These are phyloP conservation scores for Eupelmus urozonus DNA, from an alignment of 2,888 invertebrate genomes.

Conservation along the genomic window DNA sequence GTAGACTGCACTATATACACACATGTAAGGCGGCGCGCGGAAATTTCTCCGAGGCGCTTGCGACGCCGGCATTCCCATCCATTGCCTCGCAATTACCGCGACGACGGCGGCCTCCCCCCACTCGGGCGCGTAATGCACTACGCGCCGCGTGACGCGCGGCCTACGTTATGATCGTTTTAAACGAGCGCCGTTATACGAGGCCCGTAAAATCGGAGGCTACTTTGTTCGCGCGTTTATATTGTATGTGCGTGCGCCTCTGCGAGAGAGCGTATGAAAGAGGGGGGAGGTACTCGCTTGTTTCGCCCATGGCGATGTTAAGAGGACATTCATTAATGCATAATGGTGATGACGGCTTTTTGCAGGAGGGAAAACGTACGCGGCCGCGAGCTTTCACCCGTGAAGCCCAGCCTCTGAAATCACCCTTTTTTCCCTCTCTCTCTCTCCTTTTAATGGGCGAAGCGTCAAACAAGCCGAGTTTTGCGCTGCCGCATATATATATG, in stretches of 20 bases:
- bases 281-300: background rate
- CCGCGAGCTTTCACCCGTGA: too few relatives aligned
- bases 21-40: conserved; percentile 17
- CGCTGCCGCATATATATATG: too few relatives aligned
- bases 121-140: conserved; percentile 2
- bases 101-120: background rate
- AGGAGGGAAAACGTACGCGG: background rate
- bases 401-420: conserved; percentile 3
- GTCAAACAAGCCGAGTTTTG: conserved; percentile 8
- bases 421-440: background rate
- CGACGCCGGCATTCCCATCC: conserved; percentile 53
- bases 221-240: conserved; percentile 22
- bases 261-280: background rate
- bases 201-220: conserved; percentile 23
- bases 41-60: conserved; percentile 40
- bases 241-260: background rate
- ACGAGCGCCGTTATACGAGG: conserved; percentile 19
- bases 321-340: conserved; percentile 33
- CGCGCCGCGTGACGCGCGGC: background rate
- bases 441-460: background rate
- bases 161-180: conserved; percentile 31
- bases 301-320: conserved; percentile 10
- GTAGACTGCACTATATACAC: background rate
- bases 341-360: conserved; percentile 29
- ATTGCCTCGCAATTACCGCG: conserved; percentile 65